Conservation (phyloP, 2,797 vertebrate species). For the Centroberyx gerrardi region DNA sequence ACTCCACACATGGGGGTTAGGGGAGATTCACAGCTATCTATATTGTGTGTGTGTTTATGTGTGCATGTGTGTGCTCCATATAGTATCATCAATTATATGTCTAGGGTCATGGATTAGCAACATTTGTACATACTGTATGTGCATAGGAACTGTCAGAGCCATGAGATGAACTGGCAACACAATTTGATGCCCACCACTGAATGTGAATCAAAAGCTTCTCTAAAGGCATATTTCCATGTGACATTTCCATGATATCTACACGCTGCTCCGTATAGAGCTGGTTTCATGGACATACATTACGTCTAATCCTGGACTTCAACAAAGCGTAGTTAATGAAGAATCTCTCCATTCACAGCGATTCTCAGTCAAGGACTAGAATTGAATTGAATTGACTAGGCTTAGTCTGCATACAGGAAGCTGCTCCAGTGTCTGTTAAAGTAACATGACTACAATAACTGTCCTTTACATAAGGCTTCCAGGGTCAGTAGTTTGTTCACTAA, state of each 20-base stretch:
- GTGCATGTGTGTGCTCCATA: slow-evolving; percentile 18
- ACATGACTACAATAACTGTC: slow-evolving; percentile 16
- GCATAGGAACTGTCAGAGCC: slow-evolving; percentile 11
- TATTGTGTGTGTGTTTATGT: background rate
- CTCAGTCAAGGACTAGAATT: background rate
- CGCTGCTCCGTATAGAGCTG: background rate
- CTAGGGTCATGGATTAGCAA: slow-evolving; percentile 45
- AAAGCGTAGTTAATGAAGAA: slow-evolving; percentile 23
- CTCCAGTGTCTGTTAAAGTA: slow-evolving; percentile 20
- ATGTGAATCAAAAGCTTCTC: slow-evolving; percentile 1
- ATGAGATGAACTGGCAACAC: slow-evolving; percentile 24
- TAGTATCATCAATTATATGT: slow-evolving; percentile 39
- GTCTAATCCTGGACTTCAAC: slow-evolving; percentile 15
- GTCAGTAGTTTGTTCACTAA: slow-evolving; percentile 28
- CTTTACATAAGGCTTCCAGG: slow-evolving; percentile 16
- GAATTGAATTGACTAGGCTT: no score
- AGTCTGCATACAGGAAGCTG: slow-evolving; percentile 15
- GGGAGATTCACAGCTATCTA: slow-evolving; percentile 23
- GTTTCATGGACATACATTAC: slow-evolving; percentile 12
- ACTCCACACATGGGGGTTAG: slow-evolving; percentile 46
- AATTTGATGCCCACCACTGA: background rate
- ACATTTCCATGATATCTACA: slow-evolving; percentile 1
- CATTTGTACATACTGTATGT: slow-evolving; percentile 16
- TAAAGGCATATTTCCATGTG: slow-evolving; percentile 9
- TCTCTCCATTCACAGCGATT: slow-evolving; percentile 4